These are phyloP conservation scores for Melanocharis versteri DNA, from an alignment of 2,113 vertebrate genomes.

Conservation along the genomic window DNA sequence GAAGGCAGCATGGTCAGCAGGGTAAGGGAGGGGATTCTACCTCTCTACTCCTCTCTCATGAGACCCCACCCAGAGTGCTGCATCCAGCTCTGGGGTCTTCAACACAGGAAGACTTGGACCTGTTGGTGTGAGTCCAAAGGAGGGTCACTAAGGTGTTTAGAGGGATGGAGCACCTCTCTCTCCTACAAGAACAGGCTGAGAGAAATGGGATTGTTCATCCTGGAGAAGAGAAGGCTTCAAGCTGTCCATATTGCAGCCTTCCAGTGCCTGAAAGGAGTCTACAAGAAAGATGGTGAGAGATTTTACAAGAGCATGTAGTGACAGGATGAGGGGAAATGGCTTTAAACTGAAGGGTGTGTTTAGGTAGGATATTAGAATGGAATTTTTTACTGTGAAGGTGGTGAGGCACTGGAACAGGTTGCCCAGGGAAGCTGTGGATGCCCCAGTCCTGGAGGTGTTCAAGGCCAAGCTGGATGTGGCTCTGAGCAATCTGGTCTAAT, in stretches of 20 bases:
- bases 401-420: not conserved
- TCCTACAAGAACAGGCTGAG: not conserved
- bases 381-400: not conserved
- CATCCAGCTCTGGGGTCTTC: not conserved
- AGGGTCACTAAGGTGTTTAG: not conserved
- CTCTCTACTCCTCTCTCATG: not conserved
- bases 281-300: not conserved
- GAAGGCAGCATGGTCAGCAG: accelerated
- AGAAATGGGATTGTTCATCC: not conserved
- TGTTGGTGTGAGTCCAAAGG: not conserved
- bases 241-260: not conserved
- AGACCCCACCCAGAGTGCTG: not conserved
- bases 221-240: not conserved
- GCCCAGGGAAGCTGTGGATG: not conserved
- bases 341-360: not conserved
- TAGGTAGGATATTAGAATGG: not conserved
- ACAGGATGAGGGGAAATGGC: not conserved
- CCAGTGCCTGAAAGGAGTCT: not conserved
- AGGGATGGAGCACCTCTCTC: not conserved
- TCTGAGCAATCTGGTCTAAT: not conserved
- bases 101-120: not conserved
- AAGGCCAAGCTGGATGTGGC: not conserved
- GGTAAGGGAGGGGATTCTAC: accelerated
- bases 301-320: not conserved
- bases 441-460: not conserved